Evolutionary conservation across 2,888 invertebrate species (phyloP).

Genomic region (Pollenia griseotomentosa): DNA sequence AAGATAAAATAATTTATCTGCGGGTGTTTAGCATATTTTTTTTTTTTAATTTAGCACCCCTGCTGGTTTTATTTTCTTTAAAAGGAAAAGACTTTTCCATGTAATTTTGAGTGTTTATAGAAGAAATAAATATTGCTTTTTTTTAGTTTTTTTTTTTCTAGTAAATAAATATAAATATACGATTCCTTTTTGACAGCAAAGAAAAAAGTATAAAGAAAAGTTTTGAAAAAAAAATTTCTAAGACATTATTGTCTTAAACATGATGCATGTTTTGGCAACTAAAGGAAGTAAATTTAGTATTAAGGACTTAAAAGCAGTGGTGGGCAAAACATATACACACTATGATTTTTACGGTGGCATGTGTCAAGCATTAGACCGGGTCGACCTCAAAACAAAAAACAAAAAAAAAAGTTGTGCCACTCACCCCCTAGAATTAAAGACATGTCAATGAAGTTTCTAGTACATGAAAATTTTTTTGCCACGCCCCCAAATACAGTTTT

Average conservation of each 20-base stretch:
- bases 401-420: no score
- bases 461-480: no score
- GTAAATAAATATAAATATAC: neutral
- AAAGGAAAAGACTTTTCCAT: neutral
- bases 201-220: no score
- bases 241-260: no score
- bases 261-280: neutral
- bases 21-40: neutral
- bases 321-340: no score
- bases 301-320: neutral
- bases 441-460: no score
- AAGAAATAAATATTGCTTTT: constrained; percentile 15
- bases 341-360: no score
- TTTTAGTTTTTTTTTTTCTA: neutral
- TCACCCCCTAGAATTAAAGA: no score
- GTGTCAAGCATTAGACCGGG: no score
- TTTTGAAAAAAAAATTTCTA: no score
- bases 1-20: constrained; percentile 1
- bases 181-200: neutral
- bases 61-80: constrained; percentile 18
- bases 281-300: neutral
- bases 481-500: no score
- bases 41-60: neutral
- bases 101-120: neutral
- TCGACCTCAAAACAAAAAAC: no score